Conservation (phyloP, 1,140 invertebrate species). For the Hermatobates lingyangjiaoensis region DNA sequence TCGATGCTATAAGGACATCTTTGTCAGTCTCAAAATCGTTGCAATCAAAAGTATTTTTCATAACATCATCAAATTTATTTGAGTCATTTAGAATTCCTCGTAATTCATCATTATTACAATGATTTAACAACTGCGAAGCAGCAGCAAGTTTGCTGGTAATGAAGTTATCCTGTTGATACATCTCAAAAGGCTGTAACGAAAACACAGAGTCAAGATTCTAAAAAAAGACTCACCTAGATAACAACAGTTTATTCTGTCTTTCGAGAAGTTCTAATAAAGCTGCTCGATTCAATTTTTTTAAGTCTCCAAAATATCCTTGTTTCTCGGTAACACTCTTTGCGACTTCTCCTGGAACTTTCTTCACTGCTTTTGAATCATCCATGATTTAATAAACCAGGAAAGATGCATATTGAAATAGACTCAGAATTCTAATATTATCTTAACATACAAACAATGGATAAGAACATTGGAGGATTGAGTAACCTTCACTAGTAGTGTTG, state of each 20-base stretch:
- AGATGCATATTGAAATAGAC: too few species aligned
- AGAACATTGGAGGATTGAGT: too few species aligned
- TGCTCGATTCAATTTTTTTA: background rate
- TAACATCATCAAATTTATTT: slow-evolving; percentile 55
- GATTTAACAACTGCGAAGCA: slow-evolving; percentile 31
- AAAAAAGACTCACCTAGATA: background rate
- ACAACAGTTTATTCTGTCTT: slow-evolving; percentile 3
- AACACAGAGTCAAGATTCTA: too few species aligned
- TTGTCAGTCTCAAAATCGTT: slow-evolving; percentile 63
- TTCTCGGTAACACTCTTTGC: background rate
- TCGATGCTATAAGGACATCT: slow-evolving; percentile 64
- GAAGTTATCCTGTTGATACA: background rate
- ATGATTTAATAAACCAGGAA: too few species aligned
- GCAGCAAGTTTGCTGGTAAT: slow-evolving; percentile 8
- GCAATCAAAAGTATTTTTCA: slow-evolving; percentile 52
- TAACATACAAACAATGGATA: too few species aligned
- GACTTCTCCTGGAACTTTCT: background rate
- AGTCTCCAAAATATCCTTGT: background rate
- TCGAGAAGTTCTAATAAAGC: background rate
- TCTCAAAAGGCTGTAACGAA: background rate
- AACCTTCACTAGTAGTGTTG: too few species aligned
- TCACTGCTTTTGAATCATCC: background rate
- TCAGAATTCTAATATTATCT: too few species aligned
- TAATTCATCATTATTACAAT: slow-evolving; percentile 49
- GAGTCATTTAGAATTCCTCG: slow-evolving; percentile 70